Evolutionary conservation across 2,113 vertebrate species (phyloP).

Genomic region (Hucho hucho): DNA sequence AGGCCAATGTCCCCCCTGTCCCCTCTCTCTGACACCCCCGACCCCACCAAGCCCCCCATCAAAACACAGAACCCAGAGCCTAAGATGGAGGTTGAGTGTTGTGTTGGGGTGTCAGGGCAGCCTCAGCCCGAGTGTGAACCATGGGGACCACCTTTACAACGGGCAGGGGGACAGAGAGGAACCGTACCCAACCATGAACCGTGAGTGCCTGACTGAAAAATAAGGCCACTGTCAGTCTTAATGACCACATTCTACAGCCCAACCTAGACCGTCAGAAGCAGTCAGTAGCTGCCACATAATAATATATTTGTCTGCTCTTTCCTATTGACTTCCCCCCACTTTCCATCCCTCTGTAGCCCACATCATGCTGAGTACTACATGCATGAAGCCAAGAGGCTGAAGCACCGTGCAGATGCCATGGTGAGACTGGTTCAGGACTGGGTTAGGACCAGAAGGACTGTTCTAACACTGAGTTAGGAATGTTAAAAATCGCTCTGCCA

Average conservation of each 20-base stretch:
- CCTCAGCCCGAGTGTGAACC: conserved; percentile 51
- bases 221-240: background rate
- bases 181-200: conserved; percentile 58
- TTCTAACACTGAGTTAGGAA: too few species aligned
- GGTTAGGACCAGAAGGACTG: too few species aligned
- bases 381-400: conserved; percentile 97
- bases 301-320: background rate
- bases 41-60: conserved; percentile 74
- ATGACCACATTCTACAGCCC: background rate
- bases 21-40: conserved; percentile 79
- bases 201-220: conserved; percentile 52
- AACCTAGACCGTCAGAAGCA: background rate
- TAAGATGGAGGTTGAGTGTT: conserved; percentile 67
- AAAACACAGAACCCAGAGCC: conserved; percentile 72
- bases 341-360: conserved; percentile 59
- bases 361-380: conserved; percentile 96
- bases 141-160: conserved; percentile 55
- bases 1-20: conserved; percentile 84
- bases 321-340: background rate
- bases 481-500: too few species aligned
- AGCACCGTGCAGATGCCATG: conserved; percentile 97
- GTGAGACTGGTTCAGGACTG: conserved; percentile 45
- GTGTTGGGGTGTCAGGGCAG: conserved; percentile 58
- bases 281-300: background rate
- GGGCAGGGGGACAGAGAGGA: conserved; percentile 46